phyloP scores from a whole-genome alignment of 1,140 invertebrate genomes.

The Drosophila sulfurigaster region DNA sequence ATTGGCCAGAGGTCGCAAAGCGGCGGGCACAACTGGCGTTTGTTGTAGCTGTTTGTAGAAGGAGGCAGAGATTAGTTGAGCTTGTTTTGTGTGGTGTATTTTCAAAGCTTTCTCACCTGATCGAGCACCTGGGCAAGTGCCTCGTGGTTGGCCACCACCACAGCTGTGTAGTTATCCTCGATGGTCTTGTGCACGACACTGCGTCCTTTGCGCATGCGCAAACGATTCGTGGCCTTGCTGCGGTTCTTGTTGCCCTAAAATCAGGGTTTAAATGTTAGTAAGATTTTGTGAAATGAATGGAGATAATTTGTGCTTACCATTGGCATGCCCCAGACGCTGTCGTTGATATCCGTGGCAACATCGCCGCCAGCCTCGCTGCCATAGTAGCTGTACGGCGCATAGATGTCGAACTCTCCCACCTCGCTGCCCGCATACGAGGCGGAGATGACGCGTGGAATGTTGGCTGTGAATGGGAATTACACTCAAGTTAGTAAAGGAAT shows the following conservation, averaged over 20 bases:
- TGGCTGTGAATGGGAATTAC: conserved; percentile 55
- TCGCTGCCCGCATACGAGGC: conserved; percentile 92
- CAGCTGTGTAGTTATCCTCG: conserved; percentile 94
- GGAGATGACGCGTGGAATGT: conserved; percentile 88
- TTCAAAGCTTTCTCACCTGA: conserved; percentile 87
- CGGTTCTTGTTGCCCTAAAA: conserved; percentile 75
- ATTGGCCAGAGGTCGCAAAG: conserved; percentile 89
- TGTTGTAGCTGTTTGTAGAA: conserved; percentile 88
- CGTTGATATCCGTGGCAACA: conserved; percentile 81
- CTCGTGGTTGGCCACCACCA: conserved; percentile 95
- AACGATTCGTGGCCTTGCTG: conserved; percentile 86
- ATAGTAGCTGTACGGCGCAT: conserved; percentile 92
- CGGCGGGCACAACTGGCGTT: conserved; percentile 87
- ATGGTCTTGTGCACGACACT: conserved; percentile 92
- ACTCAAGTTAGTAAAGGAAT: background rate
- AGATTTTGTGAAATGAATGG: no score
- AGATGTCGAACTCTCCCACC: conserved; percentile 90
- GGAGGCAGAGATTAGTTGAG: background rate
- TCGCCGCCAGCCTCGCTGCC: conserved; percentile 86
- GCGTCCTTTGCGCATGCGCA: conserved; percentile 90
- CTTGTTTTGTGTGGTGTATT: background rate
- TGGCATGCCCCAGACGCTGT: conserved; percentile 83
- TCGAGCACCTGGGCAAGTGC: conserved; percentile 93
- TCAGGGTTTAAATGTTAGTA: background rate
- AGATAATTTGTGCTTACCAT: conserved; percentile 51